phyloP scores from a whole-genome alignment of 35 echinoderm and acorn worm species.

The Ptychodera flava region DNA sequence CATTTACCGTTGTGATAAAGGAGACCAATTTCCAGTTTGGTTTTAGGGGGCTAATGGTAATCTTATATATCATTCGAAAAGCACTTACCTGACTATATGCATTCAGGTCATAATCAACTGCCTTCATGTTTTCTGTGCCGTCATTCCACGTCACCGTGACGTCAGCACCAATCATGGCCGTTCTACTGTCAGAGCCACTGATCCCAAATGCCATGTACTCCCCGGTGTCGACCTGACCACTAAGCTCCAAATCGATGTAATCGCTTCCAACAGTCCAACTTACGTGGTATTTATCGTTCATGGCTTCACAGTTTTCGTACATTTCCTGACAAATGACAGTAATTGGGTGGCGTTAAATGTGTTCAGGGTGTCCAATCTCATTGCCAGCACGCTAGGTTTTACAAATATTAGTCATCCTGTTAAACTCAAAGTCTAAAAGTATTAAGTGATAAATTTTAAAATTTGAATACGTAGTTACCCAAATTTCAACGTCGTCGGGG shows the following conservation, averaged over 20 bases:
- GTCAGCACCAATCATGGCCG: slow-evolving; percentile 27
- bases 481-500: too few species aligned
- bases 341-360: too few species aligned
- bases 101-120: slow-evolving; percentile 35
- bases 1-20: too few species aligned
- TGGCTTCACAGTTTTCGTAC: slow-evolving; percentile 59
- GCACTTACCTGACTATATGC: slow-evolving; percentile 33
- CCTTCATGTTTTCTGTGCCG: neutral
- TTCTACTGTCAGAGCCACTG: slow-evolving; percentile 31
- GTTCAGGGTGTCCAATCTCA: too few species aligned
- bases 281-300: slow-evolving; percentile 60
- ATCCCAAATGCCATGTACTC: slow-evolving; percentile 44
- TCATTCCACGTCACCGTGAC: slow-evolving; percentile 32
- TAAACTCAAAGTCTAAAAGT: too few species aligned
- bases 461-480: too few species aligned
- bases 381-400: too few species aligned
- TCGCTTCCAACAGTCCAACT: slow-evolving; percentile 53
- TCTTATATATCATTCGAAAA: too few species aligned
- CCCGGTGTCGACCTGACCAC: slow-evolving; percentile 12
- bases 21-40: too few species aligned
- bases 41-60: too few species aligned
- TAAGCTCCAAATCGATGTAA: slow-evolving; percentile 40
- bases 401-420: too few species aligned
- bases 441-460: too few species aligned
- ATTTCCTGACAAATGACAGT: neutral